Base-by-base conservation (phyloP, 2,113 vertebrate species). In the Xerus inauris region DNA sequence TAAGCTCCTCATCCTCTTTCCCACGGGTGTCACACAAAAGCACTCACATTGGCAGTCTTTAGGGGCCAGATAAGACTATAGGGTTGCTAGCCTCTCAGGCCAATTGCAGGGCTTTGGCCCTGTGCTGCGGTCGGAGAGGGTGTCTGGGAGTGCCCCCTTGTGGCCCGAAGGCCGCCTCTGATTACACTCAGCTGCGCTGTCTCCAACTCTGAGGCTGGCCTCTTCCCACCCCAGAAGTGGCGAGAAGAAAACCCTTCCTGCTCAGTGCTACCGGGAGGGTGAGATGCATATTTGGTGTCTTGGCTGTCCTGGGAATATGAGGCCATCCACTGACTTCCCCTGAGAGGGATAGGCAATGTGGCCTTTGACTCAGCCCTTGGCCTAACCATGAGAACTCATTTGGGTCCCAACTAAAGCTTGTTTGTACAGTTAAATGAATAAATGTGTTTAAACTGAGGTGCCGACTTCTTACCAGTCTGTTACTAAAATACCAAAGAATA, bases 401-500 rank as follows among this genome's bases (percentile, higher is more conserved):
- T 59, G 45, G 94, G 45, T 71, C 24, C 2, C 40, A 97, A 95
- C 65, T 92, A 92, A 97, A 97, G 97, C 94, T 91, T 42, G 51
- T 51, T 94, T 96, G 92, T 79, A 96, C 38, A 95, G 57, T 91
- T 91, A 94, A 96, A 83, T 96, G 87, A 82, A 94, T 92, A 81
- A 80, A 91, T 71, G 71, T 65, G 76, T 86, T 95, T 93, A 80
- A 95, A 96, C 73, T 80, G 62, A 79, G 80, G 75, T 49, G 96
- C 84, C 62, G 67, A 94, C 89, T 96, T 95, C 87, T 94, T 90
- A 94, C 24, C 47, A 89, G 59, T 82, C 42, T 79, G 76, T 91
- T 91, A 84, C 72, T 97, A 76, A 97, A 98, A 86, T 94, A 97
- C 81, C 82, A 95, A 93, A 97, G 90, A 97, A 73, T 85, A 96